These are phyloP conservation scores for Eublepharis macularius DNA, from an alignment of 2,113 vertebrate genomes.

Conservation along the genomic window DNA sequence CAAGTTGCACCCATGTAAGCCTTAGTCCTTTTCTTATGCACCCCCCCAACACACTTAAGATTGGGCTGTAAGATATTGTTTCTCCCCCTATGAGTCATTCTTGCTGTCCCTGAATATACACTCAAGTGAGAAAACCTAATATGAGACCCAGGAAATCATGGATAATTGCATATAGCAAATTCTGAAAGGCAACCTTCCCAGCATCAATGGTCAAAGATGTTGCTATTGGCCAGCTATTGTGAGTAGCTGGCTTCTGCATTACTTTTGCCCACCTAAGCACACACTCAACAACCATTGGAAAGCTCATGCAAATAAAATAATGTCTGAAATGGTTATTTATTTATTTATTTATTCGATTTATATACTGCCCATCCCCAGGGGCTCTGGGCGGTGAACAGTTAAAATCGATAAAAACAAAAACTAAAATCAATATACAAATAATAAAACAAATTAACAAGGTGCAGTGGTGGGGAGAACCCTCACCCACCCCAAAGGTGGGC, in stretches of 20 bases:
- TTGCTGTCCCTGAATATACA: background rate
- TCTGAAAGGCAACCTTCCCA: background rate
- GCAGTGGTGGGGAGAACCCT: too few relatives aligned
- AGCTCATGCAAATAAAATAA: background rate
- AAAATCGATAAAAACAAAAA: too few relatives aligned
- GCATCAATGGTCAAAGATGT: background rate
- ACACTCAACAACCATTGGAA: background rate
- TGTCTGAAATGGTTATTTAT: background rate
- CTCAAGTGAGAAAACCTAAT: background rate
- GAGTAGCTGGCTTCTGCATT: background rate
- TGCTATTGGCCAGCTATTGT: background rate
- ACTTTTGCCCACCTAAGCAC: background rate
- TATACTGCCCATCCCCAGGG: too few relatives aligned
- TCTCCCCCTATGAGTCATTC: background rate
- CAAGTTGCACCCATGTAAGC: too few relatives aligned
- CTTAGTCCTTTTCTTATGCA: too few relatives aligned
- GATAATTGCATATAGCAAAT: background rate
- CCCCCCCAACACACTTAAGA: too few relatives aligned
- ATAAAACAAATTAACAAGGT: too few relatives aligned
- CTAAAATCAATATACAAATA: too few relatives aligned
- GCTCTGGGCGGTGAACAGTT: too few relatives aligned
- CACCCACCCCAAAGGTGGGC: too few relatives aligned
- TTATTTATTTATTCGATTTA: too few relatives aligned
- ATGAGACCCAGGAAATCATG: background rate
- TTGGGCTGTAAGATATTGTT: too few relatives aligned